Evolutionary conservation across 2,113 vertebrate genomes (phyloP), one percentile per base, ranked within the genome.

Genomic region (Oplegnathus fasciatus): DNA sequence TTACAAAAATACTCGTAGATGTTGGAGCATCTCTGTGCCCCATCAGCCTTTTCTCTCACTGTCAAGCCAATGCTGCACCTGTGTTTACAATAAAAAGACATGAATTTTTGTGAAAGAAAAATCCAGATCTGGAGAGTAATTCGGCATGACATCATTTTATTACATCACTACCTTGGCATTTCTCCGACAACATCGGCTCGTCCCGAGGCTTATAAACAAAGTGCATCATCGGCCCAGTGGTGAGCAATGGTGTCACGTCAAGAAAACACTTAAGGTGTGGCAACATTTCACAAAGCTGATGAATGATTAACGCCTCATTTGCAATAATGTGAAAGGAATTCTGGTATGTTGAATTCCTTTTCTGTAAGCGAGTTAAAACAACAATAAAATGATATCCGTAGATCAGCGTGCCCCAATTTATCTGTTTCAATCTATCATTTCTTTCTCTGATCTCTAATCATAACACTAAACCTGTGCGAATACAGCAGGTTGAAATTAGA

Each of bases 161-260:
- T 42, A 65, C 58, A 52, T 80, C 58, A 80, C 42, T 30, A 34
- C 22, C 6, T 9, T 17, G n/a, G 71, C 13, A 67, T 72, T 84
- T 61, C 1, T 72, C 22, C 71, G 42, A 58, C 34, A 65, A 40
- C 18, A 9, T 2, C 1, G 3, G 54, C 34, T 54, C 34, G 1
- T 52, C 26, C 44, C 26, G 34, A 55, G 44, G 44, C 24, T 34
- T 42, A 1, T 13, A 26, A 22, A 71, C 34, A 42, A 34, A 57
- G 11, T 30, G 6, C 37, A 52, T 66, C 18, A 66, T 37, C 2
- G 7, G 24, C 6, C 30, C 11, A 57, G 9, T 57, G 2, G 24
- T 24, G 44, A 61, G 15, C 44, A 61, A 5, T 30, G 9, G 32
- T 61, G 42, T 64, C 46, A 42, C 30, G 30, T 3, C 17, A 52